phyloP scores from a whole-genome alignment of 2,113 vertebrate species.

The Fregata magnificens region DNA sequence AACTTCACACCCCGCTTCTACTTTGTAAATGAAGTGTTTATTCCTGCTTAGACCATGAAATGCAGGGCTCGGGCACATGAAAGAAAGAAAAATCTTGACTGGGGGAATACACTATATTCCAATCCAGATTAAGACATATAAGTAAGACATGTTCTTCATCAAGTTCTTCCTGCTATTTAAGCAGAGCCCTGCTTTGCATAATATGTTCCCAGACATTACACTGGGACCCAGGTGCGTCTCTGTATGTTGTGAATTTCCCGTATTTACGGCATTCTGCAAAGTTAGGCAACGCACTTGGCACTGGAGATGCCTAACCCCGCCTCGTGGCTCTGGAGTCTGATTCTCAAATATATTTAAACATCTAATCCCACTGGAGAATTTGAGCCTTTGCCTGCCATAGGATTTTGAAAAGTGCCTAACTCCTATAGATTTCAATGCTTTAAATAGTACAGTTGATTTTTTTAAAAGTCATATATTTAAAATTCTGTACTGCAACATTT shows the following conservation, averaged over 20 bases:
- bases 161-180: background rate
- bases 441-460: background rate
- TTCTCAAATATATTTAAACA: conserved; percentile 1
- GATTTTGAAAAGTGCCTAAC: background rate
- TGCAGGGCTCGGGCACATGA: background rate
- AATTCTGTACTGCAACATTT: background rate
- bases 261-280: background rate
- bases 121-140: background rate
- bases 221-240: background rate
- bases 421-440: background rate
- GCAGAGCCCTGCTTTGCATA: background rate
- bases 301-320: background rate
- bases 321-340: background rate
- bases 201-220: background rate
- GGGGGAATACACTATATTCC: background rate
- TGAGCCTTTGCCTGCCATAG: background rate
- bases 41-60: background rate
- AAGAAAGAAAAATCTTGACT: background rate
- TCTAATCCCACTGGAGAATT: background rate
- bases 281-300: background rate
- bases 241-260: accelerated
- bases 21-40: background rate
- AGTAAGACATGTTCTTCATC: background rate
- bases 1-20: background rate
- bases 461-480: background rate